Evolutionary conservation across 2,888 invertebrate species (phyloP).

Genomic region (Danaus chrysippus): DNA sequence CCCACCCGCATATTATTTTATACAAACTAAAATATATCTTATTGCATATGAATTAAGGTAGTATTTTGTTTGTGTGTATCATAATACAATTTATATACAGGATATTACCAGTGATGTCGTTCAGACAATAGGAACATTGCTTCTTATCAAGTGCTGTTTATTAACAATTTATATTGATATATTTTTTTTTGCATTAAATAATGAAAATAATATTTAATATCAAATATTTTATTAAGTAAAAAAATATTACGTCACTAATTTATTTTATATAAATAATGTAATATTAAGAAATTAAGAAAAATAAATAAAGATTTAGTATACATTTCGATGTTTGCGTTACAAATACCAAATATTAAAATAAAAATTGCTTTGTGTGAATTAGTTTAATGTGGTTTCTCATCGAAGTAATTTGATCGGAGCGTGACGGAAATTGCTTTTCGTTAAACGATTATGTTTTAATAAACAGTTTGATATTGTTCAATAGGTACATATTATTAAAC

Average conservation of each 20-base stretch:
- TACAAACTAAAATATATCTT: constrained; percentile 9
- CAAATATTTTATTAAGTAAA: too few relatives aligned
- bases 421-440: constrained; percentile 37
- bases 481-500: too few relatives aligned
- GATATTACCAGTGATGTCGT: constrained; percentile 24
- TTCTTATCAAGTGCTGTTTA: constrained; percentile 14
- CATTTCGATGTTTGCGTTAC: too few relatives aligned
- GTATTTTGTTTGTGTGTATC: background rate
- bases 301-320: too few relatives aligned
- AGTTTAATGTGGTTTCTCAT: too few relatives aligned
- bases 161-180: too few relatives aligned
- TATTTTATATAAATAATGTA: too few relatives aligned
- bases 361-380: too few relatives aligned
- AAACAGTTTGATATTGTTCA: constrained; percentile 13
- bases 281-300: too few relatives aligned
- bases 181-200: too few relatives aligned
- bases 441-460: constrained; percentile 28
- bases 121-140: constrained; percentile 25
- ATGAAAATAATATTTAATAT: too few relatives aligned
- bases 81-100: constrained; percentile 28
- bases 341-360: background rate
- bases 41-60: background rate
- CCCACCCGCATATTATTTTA: constrained; percentile 32
- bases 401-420: constrained; percentile 9
- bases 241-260: too few relatives aligned